phyloP scores from a whole-genome alignment of 2,113 vertebrate genomes.

The Pimephales promelas region DNA sequence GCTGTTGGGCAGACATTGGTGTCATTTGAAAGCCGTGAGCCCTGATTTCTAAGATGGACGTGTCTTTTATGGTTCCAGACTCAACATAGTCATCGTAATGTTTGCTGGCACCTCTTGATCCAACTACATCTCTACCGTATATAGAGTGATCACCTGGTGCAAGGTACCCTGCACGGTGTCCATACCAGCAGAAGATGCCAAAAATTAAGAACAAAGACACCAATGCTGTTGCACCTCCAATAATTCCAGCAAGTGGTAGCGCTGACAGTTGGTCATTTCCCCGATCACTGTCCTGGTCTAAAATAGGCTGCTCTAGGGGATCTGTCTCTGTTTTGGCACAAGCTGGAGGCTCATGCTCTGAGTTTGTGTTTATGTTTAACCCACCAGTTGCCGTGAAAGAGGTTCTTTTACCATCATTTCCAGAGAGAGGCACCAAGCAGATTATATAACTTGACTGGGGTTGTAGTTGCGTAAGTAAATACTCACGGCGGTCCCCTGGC shows the following conservation, averaged over 20 bases:
- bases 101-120: conserved; percentile 69
- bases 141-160: conserved; percentile 76
- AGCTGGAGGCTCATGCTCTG: conserved; percentile 81
- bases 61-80: conserved; percentile 94
- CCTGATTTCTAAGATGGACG: conserved; percentile 90
- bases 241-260: conserved; percentile 87
- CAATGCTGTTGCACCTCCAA: conserved; percentile 86
- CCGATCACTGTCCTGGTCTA: conserved; percentile 79
- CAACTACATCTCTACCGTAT: conserved; percentile 70
- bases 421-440: conserved; percentile 83
- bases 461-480: conserved; percentile 86
- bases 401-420: conserved; percentile 66
- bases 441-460: conserved; percentile 90
- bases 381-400: conserved; percentile 76
- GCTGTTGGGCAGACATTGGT: conserved; percentile 83
- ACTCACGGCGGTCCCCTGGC: conserved; percentile 88
- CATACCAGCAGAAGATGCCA: conserved; percentile 89
- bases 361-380: conserved; percentile 79
- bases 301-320: conserved; percentile 74
- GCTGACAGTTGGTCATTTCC: conserved; percentile 75
- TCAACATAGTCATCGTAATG: conserved; percentile 89
- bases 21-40: conserved; percentile 90
- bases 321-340: conserved; percentile 90
- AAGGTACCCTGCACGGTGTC: conserved; percentile 84
- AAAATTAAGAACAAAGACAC: conserved; percentile 88